Percentiles rank a stretch among this genome's conserved stretches.
These are phyloP conservation scores for Stegana nigrithorax DNA, from an alignment of 2,888 invertebrate species.

Conservation along the genomic window DNA sequence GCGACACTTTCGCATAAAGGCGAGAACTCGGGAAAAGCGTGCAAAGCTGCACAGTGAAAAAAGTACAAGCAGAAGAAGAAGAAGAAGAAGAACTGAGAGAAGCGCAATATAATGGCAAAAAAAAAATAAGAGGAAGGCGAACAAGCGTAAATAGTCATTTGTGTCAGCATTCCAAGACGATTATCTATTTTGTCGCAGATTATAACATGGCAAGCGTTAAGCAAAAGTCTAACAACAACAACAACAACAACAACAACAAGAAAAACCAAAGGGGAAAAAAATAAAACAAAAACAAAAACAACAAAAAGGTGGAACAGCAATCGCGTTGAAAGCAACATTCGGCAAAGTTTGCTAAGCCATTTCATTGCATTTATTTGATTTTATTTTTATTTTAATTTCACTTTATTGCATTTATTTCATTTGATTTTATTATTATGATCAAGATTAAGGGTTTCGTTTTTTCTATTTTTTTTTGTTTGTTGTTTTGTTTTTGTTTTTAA, in stretches of 20 bases:
- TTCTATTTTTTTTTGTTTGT: not conserved
- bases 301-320: not conserved
- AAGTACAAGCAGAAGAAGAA: not conserved
- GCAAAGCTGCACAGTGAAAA: not conserved
- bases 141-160: conserved; percentile 9
- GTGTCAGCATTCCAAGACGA: conserved; percentile 15
- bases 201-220: not conserved
- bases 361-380: no score
- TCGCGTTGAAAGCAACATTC: no score
- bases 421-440: no score
- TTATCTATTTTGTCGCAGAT: conserved; percentile 9
- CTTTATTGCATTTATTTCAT: not conserved
- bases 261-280: not conserved
- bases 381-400: no score
- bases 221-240: not conserved
- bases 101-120: not conserved
- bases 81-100: not conserved
- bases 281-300: not conserved
- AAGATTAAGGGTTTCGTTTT: no score
- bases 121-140: not conserved
- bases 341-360: no score
- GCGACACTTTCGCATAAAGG: not conserved
- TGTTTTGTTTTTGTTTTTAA: not conserved
- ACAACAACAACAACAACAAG: no score
- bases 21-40: not conserved